phyloP scores from a whole-genome alignment of 2,888 invertebrate genomes.

The Caradrina clavipalpis region DNA sequence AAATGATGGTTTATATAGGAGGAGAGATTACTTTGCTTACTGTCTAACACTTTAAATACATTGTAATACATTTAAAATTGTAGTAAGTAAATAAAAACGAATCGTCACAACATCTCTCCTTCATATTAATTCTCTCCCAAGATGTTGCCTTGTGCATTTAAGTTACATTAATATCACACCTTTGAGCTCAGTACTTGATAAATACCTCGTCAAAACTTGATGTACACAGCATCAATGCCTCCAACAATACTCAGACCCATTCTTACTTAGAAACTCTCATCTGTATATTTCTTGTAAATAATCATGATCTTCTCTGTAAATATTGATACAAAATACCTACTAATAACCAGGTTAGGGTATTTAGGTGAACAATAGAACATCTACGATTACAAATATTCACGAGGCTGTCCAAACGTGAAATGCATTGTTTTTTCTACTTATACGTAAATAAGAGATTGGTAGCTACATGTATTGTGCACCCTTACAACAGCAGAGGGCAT shows the following conservation, averaged over 20 bases:
- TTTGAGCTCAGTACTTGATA: constrained; percentile 37
- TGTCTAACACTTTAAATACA: not conserved
- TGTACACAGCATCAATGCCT: constrained; percentile 18
- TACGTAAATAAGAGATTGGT: constrained; percentile 9
- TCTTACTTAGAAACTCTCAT: constrained; percentile 10
- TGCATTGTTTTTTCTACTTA: constrained; percentile 48
- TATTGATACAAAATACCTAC: constrained; percentile 44
- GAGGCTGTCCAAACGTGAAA: constrained; percentile 58
- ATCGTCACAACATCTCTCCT: constrained; percentile 41
- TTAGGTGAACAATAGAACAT: constrained; percentile 23
- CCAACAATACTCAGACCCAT: constrained; percentile 22
- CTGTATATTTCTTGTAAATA: not conserved
- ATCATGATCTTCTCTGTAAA: constrained; percentile 27
- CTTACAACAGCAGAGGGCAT: constrained; percentile 2
- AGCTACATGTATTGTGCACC: constrained; percentile 10
- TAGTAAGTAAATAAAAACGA: constrained; percentile 14
- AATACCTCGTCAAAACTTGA: constrained; percentile 28
- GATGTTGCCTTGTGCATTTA: constrained; percentile 47
- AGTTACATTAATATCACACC: constrained; percentile 59
- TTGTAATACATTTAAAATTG: not conserved
- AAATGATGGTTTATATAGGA: constrained; percentile 4
- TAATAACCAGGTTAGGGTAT: constrained; percentile 10
- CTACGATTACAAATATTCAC: constrained; percentile 41
- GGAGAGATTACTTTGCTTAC: not conserved
- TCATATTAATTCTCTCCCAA: constrained; percentile 23